Conservation (phyloP, 2,797 vertebrate species). For the Molossus alvarezi region DNA sequence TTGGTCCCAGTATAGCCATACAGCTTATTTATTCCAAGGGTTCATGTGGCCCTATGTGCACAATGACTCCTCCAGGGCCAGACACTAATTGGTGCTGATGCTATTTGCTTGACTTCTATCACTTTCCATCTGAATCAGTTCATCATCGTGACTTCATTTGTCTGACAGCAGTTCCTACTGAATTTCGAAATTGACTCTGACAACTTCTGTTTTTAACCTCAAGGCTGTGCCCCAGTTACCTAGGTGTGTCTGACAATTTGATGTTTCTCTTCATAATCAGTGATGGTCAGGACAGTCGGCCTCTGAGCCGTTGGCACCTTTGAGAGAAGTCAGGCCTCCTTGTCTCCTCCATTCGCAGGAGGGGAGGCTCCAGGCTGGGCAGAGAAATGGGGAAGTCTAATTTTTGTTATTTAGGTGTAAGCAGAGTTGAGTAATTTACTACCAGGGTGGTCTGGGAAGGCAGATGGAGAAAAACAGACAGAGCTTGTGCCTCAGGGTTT, state of each 20-base stretch:
- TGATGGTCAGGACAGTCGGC: constrained; percentile 15
- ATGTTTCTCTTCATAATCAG: constrained; percentile 75
- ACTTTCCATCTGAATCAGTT: constrained; percentile 40
- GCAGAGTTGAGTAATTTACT: constrained; percentile 72
- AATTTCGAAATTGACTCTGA: constrained; percentile 76
- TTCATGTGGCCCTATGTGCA: accelerated
- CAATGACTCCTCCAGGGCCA: background rate
- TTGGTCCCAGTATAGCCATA: accelerated
- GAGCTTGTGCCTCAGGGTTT: constrained; percentile 65
- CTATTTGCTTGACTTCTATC: constrained; percentile 38
- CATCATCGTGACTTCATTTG: constrained; percentile 57
- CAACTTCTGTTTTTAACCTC: constrained; percentile 78
- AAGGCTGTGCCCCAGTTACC: constrained; percentile 77
- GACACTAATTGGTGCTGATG: constrained; percentile 45
- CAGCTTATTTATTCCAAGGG: background rate
- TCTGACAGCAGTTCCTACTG: constrained; percentile 68
- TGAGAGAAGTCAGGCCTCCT: constrained; percentile 47
- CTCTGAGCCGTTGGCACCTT: constrained; percentile 12
- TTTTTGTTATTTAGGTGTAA: constrained; percentile 74
- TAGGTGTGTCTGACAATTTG: constrained; percentile 75
- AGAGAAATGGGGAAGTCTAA: background rate
- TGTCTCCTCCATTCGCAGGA: background rate
- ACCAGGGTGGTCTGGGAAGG: constrained; percentile 34
- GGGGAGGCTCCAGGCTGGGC: background rate
- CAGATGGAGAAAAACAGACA: constrained; percentile 46